These are phyloP conservation scores for Henicopernis longicauda DNA, from an alignment of 2,113 vertebrate species.

Conservation along the genomic window DNA sequence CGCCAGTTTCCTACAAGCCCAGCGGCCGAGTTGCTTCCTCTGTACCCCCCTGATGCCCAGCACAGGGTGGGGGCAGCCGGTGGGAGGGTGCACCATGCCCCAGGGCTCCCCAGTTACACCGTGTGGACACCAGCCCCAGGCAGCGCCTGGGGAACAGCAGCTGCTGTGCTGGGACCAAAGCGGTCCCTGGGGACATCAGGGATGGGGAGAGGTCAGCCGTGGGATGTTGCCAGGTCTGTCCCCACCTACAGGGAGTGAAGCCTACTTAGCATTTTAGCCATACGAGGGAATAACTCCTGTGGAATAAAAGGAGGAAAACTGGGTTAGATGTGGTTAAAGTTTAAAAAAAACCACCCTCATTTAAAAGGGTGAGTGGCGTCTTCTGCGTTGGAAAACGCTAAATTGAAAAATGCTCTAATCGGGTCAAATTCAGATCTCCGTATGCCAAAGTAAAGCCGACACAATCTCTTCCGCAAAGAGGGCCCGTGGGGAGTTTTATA, in stretches of 20 bases:
- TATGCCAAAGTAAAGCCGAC: not conserved
- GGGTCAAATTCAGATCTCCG: not conserved
- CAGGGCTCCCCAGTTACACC: accelerated
- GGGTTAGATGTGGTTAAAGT: not conserved
- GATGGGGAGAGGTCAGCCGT: not conserved
- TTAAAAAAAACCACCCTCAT: not conserved
- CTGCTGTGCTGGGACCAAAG: not conserved
- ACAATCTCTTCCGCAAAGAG: accelerated
- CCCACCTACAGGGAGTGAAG: not conserved
- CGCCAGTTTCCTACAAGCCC: not conserved
- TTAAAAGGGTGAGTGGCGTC: not conserved
- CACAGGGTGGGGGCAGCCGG: no score
- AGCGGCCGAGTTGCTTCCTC: accelerated
- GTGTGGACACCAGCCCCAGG: accelerated
- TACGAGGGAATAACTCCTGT: not conserved
- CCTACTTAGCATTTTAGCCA: not conserved
- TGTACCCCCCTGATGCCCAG: accelerated
- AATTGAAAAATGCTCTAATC: not conserved
- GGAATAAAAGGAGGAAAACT: not conserved
- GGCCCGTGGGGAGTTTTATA: not conserved
- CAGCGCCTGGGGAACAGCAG: not conserved
- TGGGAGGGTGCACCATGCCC: not conserved
- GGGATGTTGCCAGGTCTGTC: not conserved
- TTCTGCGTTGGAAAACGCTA: not conserved
- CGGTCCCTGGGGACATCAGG: not conserved